These are phyloP conservation scores for Drosophila histrio DNA, from an alignment of 2,888 invertebrate species.

Conservation along the genomic window DNA sequence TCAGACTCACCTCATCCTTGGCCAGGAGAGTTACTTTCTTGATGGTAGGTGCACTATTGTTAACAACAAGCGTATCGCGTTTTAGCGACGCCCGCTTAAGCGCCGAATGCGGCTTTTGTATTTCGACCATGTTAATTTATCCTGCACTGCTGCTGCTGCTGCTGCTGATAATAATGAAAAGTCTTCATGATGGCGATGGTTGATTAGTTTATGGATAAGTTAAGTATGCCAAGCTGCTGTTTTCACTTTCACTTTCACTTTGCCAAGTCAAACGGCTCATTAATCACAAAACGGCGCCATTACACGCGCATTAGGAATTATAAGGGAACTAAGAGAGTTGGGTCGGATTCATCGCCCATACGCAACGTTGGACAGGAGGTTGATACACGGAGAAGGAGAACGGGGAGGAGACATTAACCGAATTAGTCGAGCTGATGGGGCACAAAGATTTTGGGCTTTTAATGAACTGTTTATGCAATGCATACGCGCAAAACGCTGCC, in stretches of 20 bases:
- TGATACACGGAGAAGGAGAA: not conserved
- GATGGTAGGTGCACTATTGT: constrained; percentile 83
- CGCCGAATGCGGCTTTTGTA: constrained; percentile 83
- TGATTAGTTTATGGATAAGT: constrained; percentile 31
- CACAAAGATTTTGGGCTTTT: constrained; percentile 42
- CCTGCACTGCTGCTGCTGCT: too few species aligned
- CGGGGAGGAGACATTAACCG: not conserved
- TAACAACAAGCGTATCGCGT: constrained; percentile 84
- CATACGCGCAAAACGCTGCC: constrained; percentile 15
- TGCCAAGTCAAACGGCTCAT: constrained; percentile 64
- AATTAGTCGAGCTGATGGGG: constrained; percentile 41
- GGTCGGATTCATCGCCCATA: constrained; percentile 19
- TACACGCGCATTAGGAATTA: constrained; percentile 45
- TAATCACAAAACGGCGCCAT: constrained; percentile 64
- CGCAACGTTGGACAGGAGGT: constrained; percentile 26
- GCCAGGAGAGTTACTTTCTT: constrained; percentile 84
- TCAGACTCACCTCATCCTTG: constrained; percentile 83
- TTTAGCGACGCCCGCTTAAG: constrained; percentile 82
- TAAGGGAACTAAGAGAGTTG: not conserved
- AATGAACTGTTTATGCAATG: constrained; percentile 76
- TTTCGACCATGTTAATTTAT: constrained; percentile 80
- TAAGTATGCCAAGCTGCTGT: constrained; percentile 31
- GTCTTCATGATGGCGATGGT: constrained; percentile 3
- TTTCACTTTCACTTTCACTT: not conserved
- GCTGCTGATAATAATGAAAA: constrained; percentile 10